Base-by-base conservation (phyloP, 1,140 invertebrate species). In the Epicauta chinensis region DNA sequence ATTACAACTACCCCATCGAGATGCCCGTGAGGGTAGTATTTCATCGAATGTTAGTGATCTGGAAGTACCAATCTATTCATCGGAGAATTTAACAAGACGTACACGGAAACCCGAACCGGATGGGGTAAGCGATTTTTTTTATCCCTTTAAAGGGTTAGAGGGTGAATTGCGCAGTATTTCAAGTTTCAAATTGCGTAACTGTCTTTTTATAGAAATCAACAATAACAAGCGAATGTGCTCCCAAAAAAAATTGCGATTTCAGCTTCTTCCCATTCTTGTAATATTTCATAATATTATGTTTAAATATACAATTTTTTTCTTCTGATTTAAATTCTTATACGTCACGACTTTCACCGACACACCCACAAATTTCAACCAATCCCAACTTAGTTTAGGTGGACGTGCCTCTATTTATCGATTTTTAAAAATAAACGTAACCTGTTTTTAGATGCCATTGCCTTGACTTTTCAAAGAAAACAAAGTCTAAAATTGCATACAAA, bases 11-110 rank as follows among this genome's bases (percentile, higher is more conserved):
- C 78, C 76, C 50, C 58, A 13, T 61, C 64, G 11, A 60, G 65
- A 53, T 12, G 46, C 65, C 38, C 63, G 73, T n/a, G 72, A 73
- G 2, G 61, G 74, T 41, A 79, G 78, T 55, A 74, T 79, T 42
- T 76, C 76, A 7, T 78, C 79, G 48, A 79, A 74, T 49, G 67
- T 80, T 35, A 79, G 73, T 48, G 78, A 80, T 53, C 69, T 79
- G 61, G 77, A 79, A 53, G 75, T 75, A 13, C 78, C 77, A 4
- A 80, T 80, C 59, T 80, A 80, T 52, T 65, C 64, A 11, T 59
- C 60, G 34, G 65, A 69, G 30, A 63, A 63, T 53, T 51, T 69
- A 16, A 64, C 64, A 4, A 63, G 62, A 3, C 58, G 52, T 17
- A 48, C 61, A 6, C 52, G 45, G 16, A 55, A 55, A 39, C 59